Evolutionary conservation across 2,888 invertebrate species (phyloP).

Genomic region (Lasioglossum malachurum): DNA sequence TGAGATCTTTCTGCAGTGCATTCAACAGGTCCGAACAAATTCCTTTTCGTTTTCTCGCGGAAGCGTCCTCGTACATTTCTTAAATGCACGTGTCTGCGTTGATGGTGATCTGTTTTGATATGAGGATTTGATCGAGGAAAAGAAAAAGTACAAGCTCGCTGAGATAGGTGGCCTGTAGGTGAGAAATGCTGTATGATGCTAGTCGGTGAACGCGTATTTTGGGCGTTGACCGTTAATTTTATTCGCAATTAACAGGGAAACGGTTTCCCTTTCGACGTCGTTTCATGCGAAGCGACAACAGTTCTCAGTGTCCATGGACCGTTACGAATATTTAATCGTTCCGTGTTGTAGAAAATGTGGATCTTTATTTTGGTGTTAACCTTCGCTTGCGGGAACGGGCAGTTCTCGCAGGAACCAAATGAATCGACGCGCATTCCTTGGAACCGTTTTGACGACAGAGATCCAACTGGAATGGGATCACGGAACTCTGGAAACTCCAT

Average conservation of each 20-base stretch:
- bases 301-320: neutral
- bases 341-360: slow-evolving; percentile 74
- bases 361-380: slow-evolving; percentile 70
- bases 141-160: neutral
- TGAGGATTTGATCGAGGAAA: slow-evolving; percentile 29
- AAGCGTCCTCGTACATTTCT: neutral
- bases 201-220: slow-evolving; percentile 45
- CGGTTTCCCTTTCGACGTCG: neutral
- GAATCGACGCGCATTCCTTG: slow-evolving; percentile 73
- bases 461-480: slow-evolving; percentile 58
- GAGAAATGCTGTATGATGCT: neutral
- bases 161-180: slow-evolving; percentile 35
- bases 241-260: slow-evolving; percentile 1
- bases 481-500: slow-evolving; percentile 49
- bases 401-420: slow-evolving; percentile 68
- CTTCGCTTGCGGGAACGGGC: slow-evolving; percentile 67
- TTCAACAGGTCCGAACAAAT: slow-evolving; percentile 2
- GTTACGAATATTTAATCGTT: neutral
- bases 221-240: slow-evolving; percentile 63
- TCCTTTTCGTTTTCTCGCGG: neutral
- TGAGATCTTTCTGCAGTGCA: slow-evolving; percentile 31
- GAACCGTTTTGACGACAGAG: slow-evolving; percentile 75
- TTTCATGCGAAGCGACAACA: neutral
- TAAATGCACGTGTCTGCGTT: neutral
- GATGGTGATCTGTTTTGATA: slow-evolving; percentile 21